Base-by-base conservation (phyloP, 1,140 invertebrate species). In the Coenobita brevimanus region DNA sequence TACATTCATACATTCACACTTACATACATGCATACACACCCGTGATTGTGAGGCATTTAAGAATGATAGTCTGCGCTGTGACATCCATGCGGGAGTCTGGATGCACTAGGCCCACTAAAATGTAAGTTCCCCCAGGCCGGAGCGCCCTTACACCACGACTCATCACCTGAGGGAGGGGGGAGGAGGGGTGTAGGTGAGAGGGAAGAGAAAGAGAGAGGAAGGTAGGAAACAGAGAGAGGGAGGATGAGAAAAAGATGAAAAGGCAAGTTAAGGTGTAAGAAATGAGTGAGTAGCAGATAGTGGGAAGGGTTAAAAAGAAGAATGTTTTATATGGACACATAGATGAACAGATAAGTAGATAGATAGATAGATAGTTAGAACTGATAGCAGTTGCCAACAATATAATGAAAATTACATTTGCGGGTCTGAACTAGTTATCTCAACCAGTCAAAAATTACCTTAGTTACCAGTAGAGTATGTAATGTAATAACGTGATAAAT, bases 41-140 rank as follows among this genome's bases (percentile, higher is more conserved):
- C 3, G 73, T 38, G 3, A 89, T 36, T 13, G 88, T 89, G 17
- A 84, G 57, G 13, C 88, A 89, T 60, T 89, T 89, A 10, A 62
- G 33, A 24, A 89, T 84, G 36, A 89, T 33, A n/a, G 54, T 27
- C 15, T 89, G 80, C 3, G 82, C 82, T 2, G 75, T 57, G 33
- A 84, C 21, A 17, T 76, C 54, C 73, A 89, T 27, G n/a, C 69
- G 75, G 27, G 82, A 84, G 41, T 84, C 76, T 21, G 71, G 73
- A 30, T 83, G 82, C 1, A 84, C 82, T 17, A 89, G 81, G n/a
- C 88, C 88, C 1, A 78, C 60, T 60, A 89, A 33, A 15, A 89
- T 57, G n/a, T 89, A 89, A 3, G 82, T 85, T 15, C 88, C 88
- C 4, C 88, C 88, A 2, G 60, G 36, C 30, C 88, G 67, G 1